Evolutionary conservation across 2,797 vertebrate species (phyloP), one percentile per base, ranked within the genome.

Genomic region (Cryptoblepharus egeriae): DNA sequence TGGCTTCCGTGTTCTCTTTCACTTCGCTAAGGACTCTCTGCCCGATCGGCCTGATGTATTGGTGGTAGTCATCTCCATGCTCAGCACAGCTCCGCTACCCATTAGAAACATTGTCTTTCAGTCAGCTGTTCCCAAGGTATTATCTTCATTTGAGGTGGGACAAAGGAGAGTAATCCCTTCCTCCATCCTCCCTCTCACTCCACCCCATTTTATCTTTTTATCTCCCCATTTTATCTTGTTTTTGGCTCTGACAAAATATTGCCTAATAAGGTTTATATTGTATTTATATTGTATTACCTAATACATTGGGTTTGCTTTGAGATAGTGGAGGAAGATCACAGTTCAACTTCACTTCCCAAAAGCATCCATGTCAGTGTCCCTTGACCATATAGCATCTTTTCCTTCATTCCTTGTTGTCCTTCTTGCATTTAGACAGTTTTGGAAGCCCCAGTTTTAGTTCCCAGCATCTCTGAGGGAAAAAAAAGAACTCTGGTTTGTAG

Each of bases 51-150:
- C 97, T 0, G 98, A 99, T 0, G 95, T 99, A 80, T 95, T 99
- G 57, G 98, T 99, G 86, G 98, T 99, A 81, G 98, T 99, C 87
- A 98, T 99, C 77, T 99, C 99, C 75, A 99, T 99, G 98, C 94
- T 99, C 65, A 99, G 98, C 85, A 99, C 98, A 0, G 98, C 99
- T 1, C 97, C 99, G 0, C 93, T 96, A 85, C 97, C 98, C 4
- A 97, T 98, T 91, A 97, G 96, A 88, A 98, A 97, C 93, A 98
- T 99, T 55, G 95, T 97, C 87, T 98, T 99, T 93, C 99, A 99
- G 95, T 97, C 99, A 1, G 99, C 99, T 0, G 99, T 99, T 30
- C 99, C 99, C 85, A 99, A 98, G 98, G 99, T 99, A 91, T 83
- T 77, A 30, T 35, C 39, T 49, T 37, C 64, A 67, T 79, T n/a